Base-by-base conservation (phyloP, 92 coral and sea anemone genomes). In the Siderastrea radians region DNA sequence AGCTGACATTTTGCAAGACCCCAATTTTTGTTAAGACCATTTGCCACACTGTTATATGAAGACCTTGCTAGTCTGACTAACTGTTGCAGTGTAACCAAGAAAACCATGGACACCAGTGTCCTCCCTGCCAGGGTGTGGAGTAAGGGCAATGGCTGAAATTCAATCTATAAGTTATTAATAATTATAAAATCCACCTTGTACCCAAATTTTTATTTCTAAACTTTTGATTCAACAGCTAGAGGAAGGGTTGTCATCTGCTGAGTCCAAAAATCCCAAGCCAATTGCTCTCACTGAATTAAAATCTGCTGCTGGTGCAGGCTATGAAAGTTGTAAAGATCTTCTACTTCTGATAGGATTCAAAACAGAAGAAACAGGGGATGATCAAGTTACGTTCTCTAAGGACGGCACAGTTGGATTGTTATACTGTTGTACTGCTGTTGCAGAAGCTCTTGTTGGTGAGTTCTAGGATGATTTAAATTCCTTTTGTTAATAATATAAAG, bases 381-480 rank as follows among this genome's bases (percentile, higher is more conserved):
- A 86, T 68, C 72, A 70, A 43, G 76, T 95, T 54, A 52, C 71
- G 11, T 91, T 88, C 72, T 92, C 98, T 65, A 73, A 45, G 60
- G 89, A 86, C 16, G 85, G 82, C n/a, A 52, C 19, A 2, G 82
- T 66, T 63, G 93, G 89, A 16, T 14, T 90, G 67, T 77, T 95
- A 14, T 49, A 15, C 46, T 91, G 93, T 63, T 95, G 98, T 46
- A 92, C 93, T 71, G 98, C 89, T 9, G 79, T 95, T 57, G 83
- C 94, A 7, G 95, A 91, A 60, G 91, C 96, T 38, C 77, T 95
- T 72, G 87, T 75, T 81, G 98, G 96, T 95, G 72, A 80, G 95
- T 83, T 48, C 9, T 46, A 13, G 8, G 9, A 19, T 65, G 26
- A 19, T 19, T 65, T 65, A 8, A 19, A 7, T 17, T 65, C 10